Conservation (phyloP, 1,140 invertebrate species). For the Oedothorax gibbosus region DNA sequence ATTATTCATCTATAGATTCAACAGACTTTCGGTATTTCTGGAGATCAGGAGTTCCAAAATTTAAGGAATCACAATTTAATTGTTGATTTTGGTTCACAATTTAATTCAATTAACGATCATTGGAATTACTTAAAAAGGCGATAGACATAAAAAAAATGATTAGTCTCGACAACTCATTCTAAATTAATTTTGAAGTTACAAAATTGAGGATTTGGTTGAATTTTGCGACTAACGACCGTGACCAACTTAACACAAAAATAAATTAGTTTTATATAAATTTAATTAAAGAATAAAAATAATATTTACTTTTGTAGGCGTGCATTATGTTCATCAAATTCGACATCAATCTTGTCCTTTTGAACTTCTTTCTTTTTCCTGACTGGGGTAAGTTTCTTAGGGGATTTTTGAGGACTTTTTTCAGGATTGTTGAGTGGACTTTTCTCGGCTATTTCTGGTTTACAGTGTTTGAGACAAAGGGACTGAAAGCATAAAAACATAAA, state of each 20-base stretch:
- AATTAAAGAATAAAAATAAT: neutral
- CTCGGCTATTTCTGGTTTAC: constrained; percentile 77
- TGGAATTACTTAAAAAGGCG: too few relatives aligned
- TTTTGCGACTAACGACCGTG: neutral
- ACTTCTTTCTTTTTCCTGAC: constrained; percentile 30
- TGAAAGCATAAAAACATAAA: constrained; percentile 67
- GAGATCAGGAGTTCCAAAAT: too few relatives aligned
- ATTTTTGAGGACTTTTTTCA: neutral
- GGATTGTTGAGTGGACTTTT: neutral
- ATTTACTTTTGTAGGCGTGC: constrained; percentile 52
- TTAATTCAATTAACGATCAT: too few relatives aligned
- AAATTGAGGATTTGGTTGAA: neutral
- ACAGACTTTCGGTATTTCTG: too few relatives aligned
- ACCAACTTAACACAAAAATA: neutral
- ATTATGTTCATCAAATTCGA: constrained; percentile 57
- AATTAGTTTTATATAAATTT: neutral
- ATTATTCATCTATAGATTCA: too few relatives aligned
- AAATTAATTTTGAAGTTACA: too few relatives aligned
- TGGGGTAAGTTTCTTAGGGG: neutral
- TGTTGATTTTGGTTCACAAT: too few relatives aligned
- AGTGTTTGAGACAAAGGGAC: constrained; percentile 96
- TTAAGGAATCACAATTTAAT: too few relatives aligned
- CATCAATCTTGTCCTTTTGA: constrained; percentile 10
- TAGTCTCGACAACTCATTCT: too few relatives aligned
- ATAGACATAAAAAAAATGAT: too few relatives aligned